Conservation (phyloP, 2,888 invertebrate genomes). For the Drosophila colorata region DNA sequence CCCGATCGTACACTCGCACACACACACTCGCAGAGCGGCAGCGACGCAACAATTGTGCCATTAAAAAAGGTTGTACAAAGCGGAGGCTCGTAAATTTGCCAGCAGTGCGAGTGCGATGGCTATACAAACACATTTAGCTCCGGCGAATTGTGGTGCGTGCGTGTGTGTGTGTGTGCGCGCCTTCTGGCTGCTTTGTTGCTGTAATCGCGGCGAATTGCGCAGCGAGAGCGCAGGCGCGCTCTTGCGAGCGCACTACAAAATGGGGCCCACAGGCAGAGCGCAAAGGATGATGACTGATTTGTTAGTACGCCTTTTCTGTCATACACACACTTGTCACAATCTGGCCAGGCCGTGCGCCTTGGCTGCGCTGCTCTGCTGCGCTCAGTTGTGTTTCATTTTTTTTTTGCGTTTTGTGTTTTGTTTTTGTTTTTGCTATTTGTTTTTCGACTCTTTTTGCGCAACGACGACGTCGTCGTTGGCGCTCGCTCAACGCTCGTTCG, state of each 20-base stretch:
- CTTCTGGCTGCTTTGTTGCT: slow-evolving; percentile 32
- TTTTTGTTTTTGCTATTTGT: slow-evolving; percentile 59
- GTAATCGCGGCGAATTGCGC: slow-evolving; percentile 56
- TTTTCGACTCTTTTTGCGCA: slow-evolving; percentile 63
- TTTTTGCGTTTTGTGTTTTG: slow-evolving; percentile 39
- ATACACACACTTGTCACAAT: slow-evolving; percentile 81
- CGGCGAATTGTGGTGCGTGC: slow-evolving; percentile 51
- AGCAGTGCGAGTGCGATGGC: slow-evolving; percentile 70
- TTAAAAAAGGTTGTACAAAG: slow-evolving; percentile 74
- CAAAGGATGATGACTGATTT: slow-evolving; percentile 85
- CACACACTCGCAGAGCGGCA: slow-evolving; percentile 42
- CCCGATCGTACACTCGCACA: slow-evolving; percentile 60
- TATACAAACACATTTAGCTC: slow-evolving; percentile 56
- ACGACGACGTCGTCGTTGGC: slow-evolving; percentile 51
- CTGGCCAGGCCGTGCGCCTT: slow-evolving; percentile 33
- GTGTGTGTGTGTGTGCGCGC: slow-evolving; percentile 16
- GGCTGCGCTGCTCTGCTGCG: slow-evolving; percentile 40
- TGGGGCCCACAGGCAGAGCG: slow-evolving; percentile 64
- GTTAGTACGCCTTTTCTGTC: slow-evolving; percentile 85
- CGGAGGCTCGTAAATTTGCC: slow-evolving; percentile 63
- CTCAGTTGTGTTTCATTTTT: slow-evolving; percentile 44
- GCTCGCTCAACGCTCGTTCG: slow-evolving; percentile 57
- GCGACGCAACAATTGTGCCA: slow-evolving; percentile 84
- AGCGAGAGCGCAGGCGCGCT: slow-evolving; percentile 70
- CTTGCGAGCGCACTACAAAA: slow-evolving; percentile 58